Percentiles rank a stretch among this genome's conserved stretches.
These are phyloP conservation scores for Hypercompe scribonia DNA, from an alignment of 2,888 invertebrate species.

Conservation along the genomic window DNA sequence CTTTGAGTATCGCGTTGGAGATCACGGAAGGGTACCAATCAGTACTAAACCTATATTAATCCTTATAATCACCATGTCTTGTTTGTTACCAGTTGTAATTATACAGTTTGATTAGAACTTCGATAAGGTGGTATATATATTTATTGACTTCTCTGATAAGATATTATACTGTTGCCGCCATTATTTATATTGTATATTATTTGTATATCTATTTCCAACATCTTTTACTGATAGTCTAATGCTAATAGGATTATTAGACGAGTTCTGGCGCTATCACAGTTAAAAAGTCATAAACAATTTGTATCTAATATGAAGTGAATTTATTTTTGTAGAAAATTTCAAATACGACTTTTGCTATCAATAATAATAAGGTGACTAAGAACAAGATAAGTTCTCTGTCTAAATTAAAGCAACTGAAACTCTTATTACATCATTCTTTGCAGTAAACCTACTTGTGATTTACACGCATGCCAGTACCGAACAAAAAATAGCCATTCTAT, in stretches of 20 bases:
- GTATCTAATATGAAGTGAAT: neutral
- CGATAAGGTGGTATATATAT: neutral
- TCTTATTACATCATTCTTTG: constrained; percentile 9
- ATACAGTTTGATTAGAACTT: neutral
- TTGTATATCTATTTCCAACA: neutral
- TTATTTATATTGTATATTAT: neutral
- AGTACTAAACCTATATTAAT: no score
- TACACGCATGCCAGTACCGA: constrained; percentile 3
- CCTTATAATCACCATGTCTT: no score
- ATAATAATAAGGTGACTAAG: neutral
- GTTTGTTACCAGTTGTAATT: no score
- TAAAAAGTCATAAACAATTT: neutral
- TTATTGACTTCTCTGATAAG: neutral
- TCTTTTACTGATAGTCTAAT: neutral
- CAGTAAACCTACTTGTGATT: constrained; percentile 10
- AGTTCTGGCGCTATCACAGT: neutral
- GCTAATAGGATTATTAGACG: neutral
- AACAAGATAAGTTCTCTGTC: neutral
- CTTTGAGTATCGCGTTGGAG: no score
- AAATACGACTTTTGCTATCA: neutral
- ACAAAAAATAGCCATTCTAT: constrained; percentile 11
- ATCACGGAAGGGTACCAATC: no score
- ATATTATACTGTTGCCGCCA: neutral
- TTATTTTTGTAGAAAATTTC: neutral
- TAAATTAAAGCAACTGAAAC: neutral